Percentiles rank a stretch among this genome's conserved stretches.
Evolutionary conservation across 1,140 invertebrate species (phyloP).

Genomic region (Yoshiicerus persimilis): DNA sequence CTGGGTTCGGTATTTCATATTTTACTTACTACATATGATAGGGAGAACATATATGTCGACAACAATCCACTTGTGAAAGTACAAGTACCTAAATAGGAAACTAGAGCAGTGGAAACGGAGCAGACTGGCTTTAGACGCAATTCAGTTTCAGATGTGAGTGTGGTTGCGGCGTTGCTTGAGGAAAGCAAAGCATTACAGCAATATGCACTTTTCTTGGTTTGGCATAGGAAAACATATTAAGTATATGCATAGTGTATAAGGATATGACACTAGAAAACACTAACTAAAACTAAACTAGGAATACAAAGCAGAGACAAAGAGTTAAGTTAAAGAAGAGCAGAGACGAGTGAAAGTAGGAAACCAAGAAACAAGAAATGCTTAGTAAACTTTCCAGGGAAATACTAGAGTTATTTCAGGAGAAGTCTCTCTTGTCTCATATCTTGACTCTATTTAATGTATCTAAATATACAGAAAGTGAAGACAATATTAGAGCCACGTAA

Average conservation of each 20-base stretch:
- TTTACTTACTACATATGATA: background rate
- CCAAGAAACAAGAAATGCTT: background rate
- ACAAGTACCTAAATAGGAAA: background rate
- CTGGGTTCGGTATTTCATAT: background rate
- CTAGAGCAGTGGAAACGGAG: background rate
- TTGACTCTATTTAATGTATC: slow-evolving; percentile 4
- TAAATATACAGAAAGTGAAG: background rate
- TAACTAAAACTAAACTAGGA: background rate
- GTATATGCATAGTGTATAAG: background rate
- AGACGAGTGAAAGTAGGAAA: background rate
- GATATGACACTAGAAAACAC: background rate
- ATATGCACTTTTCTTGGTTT: slow-evolving; percentile 8
- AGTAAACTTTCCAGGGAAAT: background rate
- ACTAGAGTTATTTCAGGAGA: background rate
- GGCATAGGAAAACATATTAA: background rate
- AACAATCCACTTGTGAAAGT: background rate
- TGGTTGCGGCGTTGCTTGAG: background rate
- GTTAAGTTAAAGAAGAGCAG: background rate
- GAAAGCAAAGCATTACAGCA: background rate
- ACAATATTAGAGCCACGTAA: background rate
- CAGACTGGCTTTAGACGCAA: background rate
- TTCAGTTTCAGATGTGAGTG: background rate
- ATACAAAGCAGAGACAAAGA: background rate
- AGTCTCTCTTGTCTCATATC: slow-evolving; percentile 12
- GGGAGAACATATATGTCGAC: background rate